Evolutionary conservation across 2,797 vertebrate genomes (phyloP).

Genomic region (Syngnathus acus): DNA sequence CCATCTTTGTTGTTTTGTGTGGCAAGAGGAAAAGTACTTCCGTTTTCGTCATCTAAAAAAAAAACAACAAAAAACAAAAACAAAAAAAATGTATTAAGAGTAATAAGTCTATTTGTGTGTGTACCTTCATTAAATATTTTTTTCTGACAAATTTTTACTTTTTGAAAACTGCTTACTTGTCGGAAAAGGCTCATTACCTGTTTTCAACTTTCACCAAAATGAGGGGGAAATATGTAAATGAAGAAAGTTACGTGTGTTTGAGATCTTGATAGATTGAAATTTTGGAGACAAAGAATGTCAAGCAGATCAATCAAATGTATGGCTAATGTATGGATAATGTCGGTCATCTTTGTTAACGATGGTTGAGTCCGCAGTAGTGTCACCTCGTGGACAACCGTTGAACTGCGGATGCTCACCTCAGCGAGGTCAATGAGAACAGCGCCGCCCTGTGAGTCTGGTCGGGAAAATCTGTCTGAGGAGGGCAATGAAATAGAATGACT

Average conservation of each 20-base stretch:
- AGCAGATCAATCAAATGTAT: too few species aligned
- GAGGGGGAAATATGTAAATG: too few species aligned
- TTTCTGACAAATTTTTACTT: too few species aligned
- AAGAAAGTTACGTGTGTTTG: too few species aligned
- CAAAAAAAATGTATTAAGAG: neutral
- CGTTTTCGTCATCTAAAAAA: neutral
- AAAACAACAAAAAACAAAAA: too few species aligned
- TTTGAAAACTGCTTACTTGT: too few species aligned
- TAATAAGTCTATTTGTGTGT: too few species aligned
- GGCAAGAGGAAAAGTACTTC: neutral
- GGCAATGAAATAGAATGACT: neutral
- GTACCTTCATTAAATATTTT: too few species aligned
- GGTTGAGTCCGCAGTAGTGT: conserved; percentile 8
- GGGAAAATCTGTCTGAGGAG: conserved; percentile 43
- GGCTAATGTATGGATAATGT: neutral
- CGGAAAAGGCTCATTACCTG: too few species aligned
- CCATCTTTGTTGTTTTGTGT: conserved; percentile 51
- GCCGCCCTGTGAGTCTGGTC: conserved; percentile 63
- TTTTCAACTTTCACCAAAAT: too few species aligned
- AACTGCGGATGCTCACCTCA: conserved; percentile 13
- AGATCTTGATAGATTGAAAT: too few species aligned
- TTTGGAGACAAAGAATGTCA: too few species aligned
- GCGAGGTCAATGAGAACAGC: conserved; percentile 42
- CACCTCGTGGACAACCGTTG: conserved; percentile 3
- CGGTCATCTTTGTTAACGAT: neutral